phyloP scores from a whole-genome alignment of 2,888 invertebrate species.

The Tethea ocularis region DNA sequence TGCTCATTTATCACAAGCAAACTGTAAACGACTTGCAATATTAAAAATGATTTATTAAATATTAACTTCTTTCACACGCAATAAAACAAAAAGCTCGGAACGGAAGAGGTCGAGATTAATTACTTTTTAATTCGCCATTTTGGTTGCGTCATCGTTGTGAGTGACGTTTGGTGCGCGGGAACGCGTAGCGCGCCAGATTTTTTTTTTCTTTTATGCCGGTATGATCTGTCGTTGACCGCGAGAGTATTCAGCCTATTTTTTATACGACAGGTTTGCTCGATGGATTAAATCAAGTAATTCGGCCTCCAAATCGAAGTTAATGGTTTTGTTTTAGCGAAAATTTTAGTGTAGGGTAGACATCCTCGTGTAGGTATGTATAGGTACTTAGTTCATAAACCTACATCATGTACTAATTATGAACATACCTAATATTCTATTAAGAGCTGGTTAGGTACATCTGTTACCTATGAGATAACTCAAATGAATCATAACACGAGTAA shows the following conservation, averaged over 20 bases:
- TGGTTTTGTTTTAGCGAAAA: not conserved
- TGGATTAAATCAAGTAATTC: not conserved
- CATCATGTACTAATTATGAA: no score
- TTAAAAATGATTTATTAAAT: constrained; percentile 61
- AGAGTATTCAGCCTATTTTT: constrained; percentile 22
- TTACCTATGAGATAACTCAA: no score
- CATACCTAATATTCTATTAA: no score
- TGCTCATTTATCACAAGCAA: constrained; percentile 41
- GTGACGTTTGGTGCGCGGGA: constrained; percentile 47
- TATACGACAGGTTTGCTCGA: constrained; percentile 12
- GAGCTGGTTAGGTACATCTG: no score
- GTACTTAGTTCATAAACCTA: no score
- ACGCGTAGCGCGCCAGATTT: constrained; percentile 32
- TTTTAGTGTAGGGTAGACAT: no score
- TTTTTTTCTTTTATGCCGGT: constrained; percentile 29
- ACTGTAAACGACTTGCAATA: constrained; percentile 16
- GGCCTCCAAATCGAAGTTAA: not conserved
- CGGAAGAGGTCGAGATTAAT: constrained; percentile 68
- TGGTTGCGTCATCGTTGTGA: constrained; percentile 53
- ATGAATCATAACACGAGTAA: no score
- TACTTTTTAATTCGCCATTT: constrained; percentile 79
- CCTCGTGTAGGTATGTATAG: no score
- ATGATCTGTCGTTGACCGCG: constrained; percentile 37
- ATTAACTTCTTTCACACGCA: constrained; percentile 68
- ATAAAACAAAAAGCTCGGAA: constrained; percentile 58